Base-by-base conservation (phyloP, 2,888 invertebrate species). In the Heterodera filipjevi region DNA sequence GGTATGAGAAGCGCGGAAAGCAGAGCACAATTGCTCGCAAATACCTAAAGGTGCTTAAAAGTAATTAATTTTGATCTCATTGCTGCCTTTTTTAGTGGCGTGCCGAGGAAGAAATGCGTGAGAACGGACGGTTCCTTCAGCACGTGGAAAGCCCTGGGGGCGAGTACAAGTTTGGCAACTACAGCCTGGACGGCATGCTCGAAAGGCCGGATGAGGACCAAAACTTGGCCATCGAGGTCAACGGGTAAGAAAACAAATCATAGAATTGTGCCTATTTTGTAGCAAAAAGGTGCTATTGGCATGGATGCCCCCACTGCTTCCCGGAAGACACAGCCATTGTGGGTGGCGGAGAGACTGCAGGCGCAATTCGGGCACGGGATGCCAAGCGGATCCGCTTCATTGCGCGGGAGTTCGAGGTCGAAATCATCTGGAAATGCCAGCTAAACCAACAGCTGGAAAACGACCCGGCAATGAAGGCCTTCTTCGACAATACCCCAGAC, bases 171-270 rank as follows among this genome's bases (percentile, higher is more conserved):
- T 35, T 72, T 14, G 76, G 73, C 16, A 64, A 35, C n/a, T 76
- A 76, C n/a, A 3, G 27, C 22, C 30, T 76, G 32, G 76, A 76
- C 30, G 76, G 76, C 3, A 59, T 49, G 35, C 22, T 76, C 5
- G 71, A 71, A 6, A 14, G 53, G 1, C 49, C 46, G 39, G 53
- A 12, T 0, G 27, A n/a, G 3, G 59, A 27, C 6, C n/a, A 59
- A 3, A 59, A 71, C 19, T 27, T 33, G 30, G 71, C 49, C 30
- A 71, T 71, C 1, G 71, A 71, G 32, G 35, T 71, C 32, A 71
- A 71, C 19, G 71, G 71, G 16, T 59, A 59, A n/a, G 59, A 10
- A 59, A n/a, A 27, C 2, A 22, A 3, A 19, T 2, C 49, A 49
- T 1, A 0, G 5, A 53, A 22, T 12, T 19, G 0, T 16, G 0